Percentiles rank a stretch among this genome's conserved stretches.
Conservation (phyloP, 1,140 invertebrate species). For the Saxidomus purpurata region DNA sequence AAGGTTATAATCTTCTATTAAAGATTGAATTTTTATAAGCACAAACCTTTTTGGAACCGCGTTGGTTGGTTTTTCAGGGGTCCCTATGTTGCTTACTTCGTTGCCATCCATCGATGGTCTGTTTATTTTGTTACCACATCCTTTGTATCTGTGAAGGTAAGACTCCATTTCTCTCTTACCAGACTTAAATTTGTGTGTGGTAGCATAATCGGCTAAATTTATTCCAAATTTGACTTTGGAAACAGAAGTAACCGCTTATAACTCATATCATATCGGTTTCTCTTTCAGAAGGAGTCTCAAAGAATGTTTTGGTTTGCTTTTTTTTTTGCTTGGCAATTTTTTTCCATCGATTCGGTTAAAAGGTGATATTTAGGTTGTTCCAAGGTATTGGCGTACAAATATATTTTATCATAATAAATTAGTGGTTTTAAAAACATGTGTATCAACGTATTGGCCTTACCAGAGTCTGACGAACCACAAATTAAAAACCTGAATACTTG, state of each 20-base stretch:
- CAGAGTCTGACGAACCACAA: not conserved
- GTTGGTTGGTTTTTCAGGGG: too few relatives aligned
- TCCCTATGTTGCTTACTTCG: too few relatives aligned
- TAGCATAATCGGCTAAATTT: too few relatives aligned
- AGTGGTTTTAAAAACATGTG: slow-evolving; percentile 19
- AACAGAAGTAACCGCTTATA: not conserved
- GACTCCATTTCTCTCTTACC: too few relatives aligned
- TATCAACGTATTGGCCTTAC: not conserved
- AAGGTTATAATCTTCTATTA: too few relatives aligned
- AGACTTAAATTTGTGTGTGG: too few relatives aligned
- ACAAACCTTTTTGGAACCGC: too few relatives aligned
- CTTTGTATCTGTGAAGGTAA: too few relatives aligned
- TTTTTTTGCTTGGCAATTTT: not conserved
- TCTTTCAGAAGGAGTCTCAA: not conserved
- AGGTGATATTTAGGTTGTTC: not conserved
- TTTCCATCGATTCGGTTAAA: not conserved
- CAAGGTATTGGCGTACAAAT: not conserved
- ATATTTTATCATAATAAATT: slow-evolving; percentile 37
- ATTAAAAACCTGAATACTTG: not conserved
- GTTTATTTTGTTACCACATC: too few relatives aligned
- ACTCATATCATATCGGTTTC: not conserved
- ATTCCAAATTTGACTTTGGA: not conserved
- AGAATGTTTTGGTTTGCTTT: not conserved
- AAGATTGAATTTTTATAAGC: too few relatives aligned
- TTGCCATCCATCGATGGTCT: too few relatives aligned